A percentile compares a stretch with the other conserved stretches of the same genome.
Evolutionary conservation across 2,888 invertebrate genomes (phyloP).

Genomic region (Plagodis pulveraria): DNA sequence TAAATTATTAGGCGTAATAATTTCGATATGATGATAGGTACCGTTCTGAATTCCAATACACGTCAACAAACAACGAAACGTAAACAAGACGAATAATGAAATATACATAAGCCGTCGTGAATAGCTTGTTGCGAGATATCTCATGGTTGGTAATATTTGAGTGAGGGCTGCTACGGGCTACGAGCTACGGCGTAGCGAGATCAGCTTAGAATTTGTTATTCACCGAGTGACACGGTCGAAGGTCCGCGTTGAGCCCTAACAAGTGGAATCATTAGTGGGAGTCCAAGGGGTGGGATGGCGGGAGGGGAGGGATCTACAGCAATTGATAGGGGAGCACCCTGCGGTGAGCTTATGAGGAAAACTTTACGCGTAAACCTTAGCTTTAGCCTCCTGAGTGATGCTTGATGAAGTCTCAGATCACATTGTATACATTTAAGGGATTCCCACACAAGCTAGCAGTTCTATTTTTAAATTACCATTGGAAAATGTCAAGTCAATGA

Average conservation of each 20-base stretch:
- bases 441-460: constrained; percentile 20
- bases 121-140: constrained; percentile 40
- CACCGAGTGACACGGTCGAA: constrained; percentile 77
- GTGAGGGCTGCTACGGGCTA: constrained; percentile 40
- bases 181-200: constrained; percentile 59
- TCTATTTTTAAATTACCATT: neutral
- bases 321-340: constrained; percentile 81
- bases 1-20: too few species aligned
- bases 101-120: constrained; percentile 29
- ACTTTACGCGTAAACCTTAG: constrained; percentile 75
- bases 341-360: constrained; percentile 79
- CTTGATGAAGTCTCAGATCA: constrained; percentile 63
- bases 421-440: constrained; percentile 38
- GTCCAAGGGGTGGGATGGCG: constrained; percentile 50
- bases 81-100: constrained; percentile 34
- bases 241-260: constrained; percentile 81
- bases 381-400: constrained; percentile 55
- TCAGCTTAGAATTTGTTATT: constrained; percentile 81
- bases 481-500: too few species aligned
- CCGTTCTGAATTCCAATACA: neutral
- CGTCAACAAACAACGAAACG: constrained; percentile 9
- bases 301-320: constrained; percentile 51
- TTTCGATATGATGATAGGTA: too few species aligned
- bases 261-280: constrained; percentile 82
- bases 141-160: constrained; percentile 53